Percentiles rank a stretch among this genome's conserved stretches.
Conservation (phyloP, 2,113 vertebrate genomes). For the Ranitomeya imitator region DNA sequence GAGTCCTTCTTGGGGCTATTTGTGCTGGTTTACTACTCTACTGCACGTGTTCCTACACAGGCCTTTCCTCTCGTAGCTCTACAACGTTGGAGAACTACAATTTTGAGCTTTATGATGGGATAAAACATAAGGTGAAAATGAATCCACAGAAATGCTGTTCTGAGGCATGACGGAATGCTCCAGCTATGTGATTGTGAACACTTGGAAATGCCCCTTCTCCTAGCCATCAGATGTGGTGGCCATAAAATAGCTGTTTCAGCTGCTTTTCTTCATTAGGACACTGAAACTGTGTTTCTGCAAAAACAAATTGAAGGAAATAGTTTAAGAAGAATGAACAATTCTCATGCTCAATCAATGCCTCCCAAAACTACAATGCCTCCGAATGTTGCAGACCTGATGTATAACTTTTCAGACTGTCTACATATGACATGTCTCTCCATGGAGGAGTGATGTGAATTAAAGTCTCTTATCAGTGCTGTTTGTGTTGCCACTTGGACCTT, state of each 20-base stretch:
- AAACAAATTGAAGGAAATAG: slow-evolving; percentile 22
- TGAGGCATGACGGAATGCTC: slow-evolving; percentile 80
- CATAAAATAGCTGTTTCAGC: slow-evolving; percentile 42
- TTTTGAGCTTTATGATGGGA: slow-evolving; percentile 94
- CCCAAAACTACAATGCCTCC: slow-evolving; percentile 24
- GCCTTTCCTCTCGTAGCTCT: slow-evolving; percentile 91
- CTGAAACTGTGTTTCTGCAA: slow-evolving; percentile 16
- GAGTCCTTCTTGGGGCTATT: slow-evolving; percentile 89
- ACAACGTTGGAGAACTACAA: slow-evolving; percentile 98
- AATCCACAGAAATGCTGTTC: slow-evolving; percentile 98
- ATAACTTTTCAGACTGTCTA: slow-evolving; percentile 1
- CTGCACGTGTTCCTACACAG: slow-evolving; percentile 92
- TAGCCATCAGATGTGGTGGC: slow-evolving; percentile 2
- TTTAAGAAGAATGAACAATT: slow-evolving; percentile 8
- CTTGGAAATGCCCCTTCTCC: slow-evolving; percentile 60
- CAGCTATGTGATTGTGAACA: slow-evolving; percentile 59
- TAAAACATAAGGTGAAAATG: slow-evolving; percentile 98
- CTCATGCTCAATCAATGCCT: slow-evolving; percentile 13
- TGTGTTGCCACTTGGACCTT: slow-evolving; percentile 25
- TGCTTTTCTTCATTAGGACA: slow-evolving; percentile 29
- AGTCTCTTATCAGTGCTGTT: slow-evolving; percentile 49
- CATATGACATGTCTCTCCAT: neutral
- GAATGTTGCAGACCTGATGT: slow-evolving; percentile 22
- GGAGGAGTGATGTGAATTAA: slow-evolving; percentile 22
- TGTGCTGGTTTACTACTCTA: slow-evolving; percentile 93